A percentile compares a stretch with the other conserved stretches of the same genome.
phyloP scores from a whole-genome alignment of 2,113 vertebrate species.

The Astur gentilis region DNA sequence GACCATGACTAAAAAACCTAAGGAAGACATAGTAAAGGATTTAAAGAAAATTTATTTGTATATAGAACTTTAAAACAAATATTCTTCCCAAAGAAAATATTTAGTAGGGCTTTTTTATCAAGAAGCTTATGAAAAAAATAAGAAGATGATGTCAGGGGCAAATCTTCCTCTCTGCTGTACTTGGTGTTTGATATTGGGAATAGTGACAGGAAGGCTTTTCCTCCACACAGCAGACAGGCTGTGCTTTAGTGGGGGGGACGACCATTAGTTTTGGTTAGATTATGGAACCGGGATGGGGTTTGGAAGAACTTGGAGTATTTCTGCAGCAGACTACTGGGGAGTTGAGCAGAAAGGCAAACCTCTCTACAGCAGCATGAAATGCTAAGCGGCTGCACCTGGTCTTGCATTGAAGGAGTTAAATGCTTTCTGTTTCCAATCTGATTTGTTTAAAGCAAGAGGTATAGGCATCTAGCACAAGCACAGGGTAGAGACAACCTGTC shows the following conservation, averaged over 20 bases:
- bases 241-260: not conserved
- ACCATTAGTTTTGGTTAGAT: not conserved
- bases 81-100: not conserved
- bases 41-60: not conserved
- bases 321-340: not conserved
- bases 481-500: not conserved
- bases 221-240: not conserved
- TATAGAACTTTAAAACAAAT: not conserved
- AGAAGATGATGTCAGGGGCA: fast-evolving
- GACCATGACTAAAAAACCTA: not conserved
- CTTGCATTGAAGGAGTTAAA: not conserved
- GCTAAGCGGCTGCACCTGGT: not conserved
- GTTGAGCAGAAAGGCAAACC: not conserved
- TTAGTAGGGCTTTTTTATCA: not conserved
- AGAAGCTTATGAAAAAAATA: not conserved
- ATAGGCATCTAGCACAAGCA: not conserved
- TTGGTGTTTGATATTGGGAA: not conserved
- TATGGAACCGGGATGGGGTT: not conserved
- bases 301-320: not conserved
- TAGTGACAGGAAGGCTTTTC: not conserved
- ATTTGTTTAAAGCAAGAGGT: not conserved
- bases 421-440: not conserved
- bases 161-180: not conserved
- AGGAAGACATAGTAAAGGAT: not conserved
- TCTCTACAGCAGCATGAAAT: not conserved